These are phyloP conservation scores for Dasypus novemcinctus DNA, from an alignment of 2,113 vertebrate genomes.

Conservation along the genomic window DNA sequence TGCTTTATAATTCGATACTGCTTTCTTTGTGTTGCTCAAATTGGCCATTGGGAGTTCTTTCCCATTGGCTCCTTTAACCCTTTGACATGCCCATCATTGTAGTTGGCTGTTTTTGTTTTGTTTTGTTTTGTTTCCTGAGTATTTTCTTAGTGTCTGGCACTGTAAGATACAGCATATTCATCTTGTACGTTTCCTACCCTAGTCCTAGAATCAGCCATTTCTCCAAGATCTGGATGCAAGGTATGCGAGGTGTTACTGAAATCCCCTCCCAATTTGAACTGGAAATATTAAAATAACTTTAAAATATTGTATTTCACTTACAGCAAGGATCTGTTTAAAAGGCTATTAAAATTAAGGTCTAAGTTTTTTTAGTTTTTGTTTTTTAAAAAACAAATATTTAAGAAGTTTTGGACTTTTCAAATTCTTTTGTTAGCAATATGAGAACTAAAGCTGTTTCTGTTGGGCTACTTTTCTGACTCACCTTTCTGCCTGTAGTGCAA, in stretches of 20 bases:
- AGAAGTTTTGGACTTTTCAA: not conserved
- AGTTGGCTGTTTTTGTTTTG: not conserved
- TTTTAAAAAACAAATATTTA: not conserved
- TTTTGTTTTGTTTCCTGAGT: not conserved
- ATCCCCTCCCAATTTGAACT: not conserved
- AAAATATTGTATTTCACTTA: not conserved
- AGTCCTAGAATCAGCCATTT: not conserved
- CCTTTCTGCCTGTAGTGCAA: not conserved
- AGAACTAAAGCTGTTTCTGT: not conserved
- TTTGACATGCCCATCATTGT: not conserved
- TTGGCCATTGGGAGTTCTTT: not conserved
- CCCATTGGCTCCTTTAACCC: not conserved
- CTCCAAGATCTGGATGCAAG: not conserved
- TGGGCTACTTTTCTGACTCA: not conserved
- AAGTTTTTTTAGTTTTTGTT: not conserved
- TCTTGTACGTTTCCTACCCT: not conserved
- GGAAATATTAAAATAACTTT: not conserved
- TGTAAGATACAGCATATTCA: not conserved
- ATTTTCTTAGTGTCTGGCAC: not conserved
- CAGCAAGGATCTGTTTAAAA: not conserved
- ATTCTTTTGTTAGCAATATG: not conserved
- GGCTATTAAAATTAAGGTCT: not conserved
- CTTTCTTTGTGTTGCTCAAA: not conserved
- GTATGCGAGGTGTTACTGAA: not conserved
- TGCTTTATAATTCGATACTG: not conserved